A percentile compares a stretch with the other conserved stretches of the same genome.
Conservation (phyloP, 1,140 invertebrate species). For the Aradophagus sp. region DNA sequence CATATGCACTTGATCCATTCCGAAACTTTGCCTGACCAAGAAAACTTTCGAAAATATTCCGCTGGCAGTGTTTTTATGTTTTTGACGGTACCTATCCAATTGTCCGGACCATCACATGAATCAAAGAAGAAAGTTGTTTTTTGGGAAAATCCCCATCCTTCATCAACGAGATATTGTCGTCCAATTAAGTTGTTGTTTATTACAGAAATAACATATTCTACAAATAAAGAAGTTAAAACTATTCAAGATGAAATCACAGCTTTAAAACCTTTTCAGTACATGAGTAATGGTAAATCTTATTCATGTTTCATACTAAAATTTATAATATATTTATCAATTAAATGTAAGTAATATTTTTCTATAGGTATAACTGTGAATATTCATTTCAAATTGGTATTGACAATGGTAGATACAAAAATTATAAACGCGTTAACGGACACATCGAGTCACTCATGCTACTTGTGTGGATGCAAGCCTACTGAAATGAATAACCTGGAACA, state of each 20-base stretch:
- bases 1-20: constrained; percentile 6
- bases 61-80: constrained; percentile 11
- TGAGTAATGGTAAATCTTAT: constrained; percentile 4
- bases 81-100: constrained; percentile 1
- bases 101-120: constrained; percentile 4
- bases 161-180: constrained; percentile 12
- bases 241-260: constrained; percentile 9
- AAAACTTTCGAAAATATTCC: constrained; percentile 3
- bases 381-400: constrained; percentile 2
- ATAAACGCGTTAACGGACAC: no score
- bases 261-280: constrained; percentile 8
- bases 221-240: constrained; percentile 6
- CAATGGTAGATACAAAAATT: no score
- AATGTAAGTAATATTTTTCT: no score
- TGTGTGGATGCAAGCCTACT: constrained; percentile 13
- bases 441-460: no score
- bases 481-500: constrained; percentile 10
- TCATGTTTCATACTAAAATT: not conserved
- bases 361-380: no score
- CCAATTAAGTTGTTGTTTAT: constrained; percentile 13
- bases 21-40: not conserved
- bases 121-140: not conserved
- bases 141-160: constrained; percentile 13
- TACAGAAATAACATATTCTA: constrained; percentile 4
- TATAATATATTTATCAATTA: no score